These are phyloP conservation scores for Chelmon rostratus DNA, from an alignment of 2,797 vertebrate genomes.

Conservation along the genomic window DNA sequence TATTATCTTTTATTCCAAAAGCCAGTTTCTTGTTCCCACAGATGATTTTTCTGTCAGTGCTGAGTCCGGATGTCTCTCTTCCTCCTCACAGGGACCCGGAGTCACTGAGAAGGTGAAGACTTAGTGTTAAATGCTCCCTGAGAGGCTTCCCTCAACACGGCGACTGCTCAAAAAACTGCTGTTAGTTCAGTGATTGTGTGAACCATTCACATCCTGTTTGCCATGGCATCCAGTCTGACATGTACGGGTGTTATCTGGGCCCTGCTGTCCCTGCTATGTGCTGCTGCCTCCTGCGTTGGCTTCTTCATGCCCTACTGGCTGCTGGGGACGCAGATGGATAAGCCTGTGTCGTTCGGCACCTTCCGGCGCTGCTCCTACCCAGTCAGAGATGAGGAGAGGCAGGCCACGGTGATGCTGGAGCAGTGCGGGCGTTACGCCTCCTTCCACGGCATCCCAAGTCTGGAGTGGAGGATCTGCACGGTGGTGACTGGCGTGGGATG, in stretches of 20 bases:
- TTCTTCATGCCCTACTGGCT: conserved; percentile 99
- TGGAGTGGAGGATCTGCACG: conserved; percentile 97
- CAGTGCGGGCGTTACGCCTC: conserved; percentile 97
- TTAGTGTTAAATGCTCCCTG: conserved; percentile 68
- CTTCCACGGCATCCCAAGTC: conserved; percentile 95
- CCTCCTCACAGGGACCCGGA: conserved; percentile 75
- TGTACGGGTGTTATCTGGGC: conserved; percentile 92
- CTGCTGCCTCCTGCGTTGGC: conserved; percentile 92
- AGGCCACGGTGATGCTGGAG: conserved; percentile 96
- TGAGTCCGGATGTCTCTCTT: conserved; percentile 51
- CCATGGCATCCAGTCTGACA: conserved; percentile 95
- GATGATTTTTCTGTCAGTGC: conserved; percentile 23
- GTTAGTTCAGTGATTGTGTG: conserved; percentile 62
- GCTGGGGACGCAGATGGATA: conserved; percentile 94
- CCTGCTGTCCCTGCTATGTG: conserved; percentile 94
- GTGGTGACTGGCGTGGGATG: conserved; percentile 96
- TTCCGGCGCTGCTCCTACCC: conserved; percentile 98
- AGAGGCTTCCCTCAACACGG: conserved; percentile 57
- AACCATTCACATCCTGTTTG: conserved; percentile 49
- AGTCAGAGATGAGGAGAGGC: conserved; percentile 91
- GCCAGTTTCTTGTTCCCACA: conserved; percentile 15
- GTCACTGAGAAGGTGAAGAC: conserved; percentile 77
- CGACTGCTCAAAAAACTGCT: conserved; percentile 65
- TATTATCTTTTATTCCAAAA: conserved; percentile 8
- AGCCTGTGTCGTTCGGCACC: conserved; percentile 95